A percentile compares a stretch with the other conserved stretches of the same genome.
These are phyloP conservation scores for Alviniconcha marisindica DNA, from an alignment of 1,140 invertebrate genomes.

Conservation along the genomic window DNA sequence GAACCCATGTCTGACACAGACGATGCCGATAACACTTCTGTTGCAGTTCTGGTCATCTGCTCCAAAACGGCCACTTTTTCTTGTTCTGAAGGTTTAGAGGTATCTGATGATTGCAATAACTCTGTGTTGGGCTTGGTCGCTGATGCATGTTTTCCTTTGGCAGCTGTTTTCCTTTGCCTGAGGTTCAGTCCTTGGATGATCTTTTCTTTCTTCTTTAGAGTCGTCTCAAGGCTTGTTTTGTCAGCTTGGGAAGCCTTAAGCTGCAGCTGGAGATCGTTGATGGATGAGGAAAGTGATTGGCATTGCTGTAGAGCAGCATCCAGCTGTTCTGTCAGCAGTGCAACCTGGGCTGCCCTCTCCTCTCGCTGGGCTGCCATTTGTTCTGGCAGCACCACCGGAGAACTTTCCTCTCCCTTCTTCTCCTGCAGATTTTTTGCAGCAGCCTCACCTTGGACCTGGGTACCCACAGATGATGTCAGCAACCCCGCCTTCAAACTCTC, in stretches of 20 bases:
- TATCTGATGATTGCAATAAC: background rate
- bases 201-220: conserved; percentile 49
- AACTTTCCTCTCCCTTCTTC: background rate
- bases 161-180: conserved; percentile 41
- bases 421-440: background rate
- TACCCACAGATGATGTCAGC: conserved; percentile 34
- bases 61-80: conserved; percentile 34
- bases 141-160: conserved; percentile 6
- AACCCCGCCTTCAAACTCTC: background rate
- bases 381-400: no score
- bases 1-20: conserved; percentile 9
- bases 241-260: conserved; percentile 36
- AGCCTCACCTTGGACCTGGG: conserved; percentile 7
- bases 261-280: background rate
- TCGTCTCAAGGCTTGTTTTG: conserved; percentile 34
- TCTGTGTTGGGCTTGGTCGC: background rate
- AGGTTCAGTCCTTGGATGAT: conserved; percentile 45
- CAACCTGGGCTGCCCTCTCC: conserved; percentile 1
- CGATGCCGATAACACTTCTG: conserved; percentile 7
- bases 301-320: background rate
- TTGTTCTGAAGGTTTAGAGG: background rate
- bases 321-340: conserved; percentile 27
- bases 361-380: background rate
- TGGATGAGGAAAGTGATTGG: background rate
- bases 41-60: background rate